Percentiles rank a stretch among this genome's conserved stretches.
Evolutionary conservation across 2,797 vertebrate species (phyloP).

Genomic region (Squalus acanthias): DNA sequence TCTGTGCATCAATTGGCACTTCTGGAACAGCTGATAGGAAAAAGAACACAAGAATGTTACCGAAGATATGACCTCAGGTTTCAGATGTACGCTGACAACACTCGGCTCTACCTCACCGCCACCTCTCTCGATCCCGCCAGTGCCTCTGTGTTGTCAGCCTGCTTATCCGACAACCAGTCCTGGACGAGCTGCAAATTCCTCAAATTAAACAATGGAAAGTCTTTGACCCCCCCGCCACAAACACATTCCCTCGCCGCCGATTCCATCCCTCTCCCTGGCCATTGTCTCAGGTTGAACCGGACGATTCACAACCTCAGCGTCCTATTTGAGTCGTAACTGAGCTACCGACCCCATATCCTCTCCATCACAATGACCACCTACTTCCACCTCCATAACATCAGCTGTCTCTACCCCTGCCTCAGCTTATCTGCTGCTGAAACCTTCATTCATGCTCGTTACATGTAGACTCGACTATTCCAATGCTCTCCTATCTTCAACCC

Average conservation of each 20-base stretch:
- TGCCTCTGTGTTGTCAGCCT: not conserved
- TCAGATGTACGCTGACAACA: not conserved
- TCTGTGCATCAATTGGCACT: slow-evolving; percentile 84
- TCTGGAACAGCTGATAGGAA: slow-evolving; percentile 80
- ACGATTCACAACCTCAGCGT: not conserved
- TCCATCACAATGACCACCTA: not conserved
- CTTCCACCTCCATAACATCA: not conserved
- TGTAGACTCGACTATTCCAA: not conserved
- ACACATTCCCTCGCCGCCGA: not conserved
- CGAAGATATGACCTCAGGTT: not conserved
- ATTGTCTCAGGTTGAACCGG: not conserved
- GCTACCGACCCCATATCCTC: not conserved
- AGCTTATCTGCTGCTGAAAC: not conserved
- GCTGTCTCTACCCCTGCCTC: not conserved
- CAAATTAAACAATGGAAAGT: not conserved
- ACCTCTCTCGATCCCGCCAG: too few species aligned
- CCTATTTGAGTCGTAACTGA: not conserved
- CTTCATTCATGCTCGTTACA: not conserved
- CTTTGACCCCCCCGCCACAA: not conserved
- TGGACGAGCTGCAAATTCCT: not conserved
- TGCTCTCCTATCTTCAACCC: not conserved
- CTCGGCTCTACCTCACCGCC: not conserved
- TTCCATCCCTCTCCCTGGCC: not conserved
- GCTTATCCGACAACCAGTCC: not conserved
- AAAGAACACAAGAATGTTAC: not conserved